A percentile compares a stretch with the other conserved stretches of the same genome.
Conservation (phyloP, 2,888 invertebrate genomes). For the Unio delphinus region DNA sequence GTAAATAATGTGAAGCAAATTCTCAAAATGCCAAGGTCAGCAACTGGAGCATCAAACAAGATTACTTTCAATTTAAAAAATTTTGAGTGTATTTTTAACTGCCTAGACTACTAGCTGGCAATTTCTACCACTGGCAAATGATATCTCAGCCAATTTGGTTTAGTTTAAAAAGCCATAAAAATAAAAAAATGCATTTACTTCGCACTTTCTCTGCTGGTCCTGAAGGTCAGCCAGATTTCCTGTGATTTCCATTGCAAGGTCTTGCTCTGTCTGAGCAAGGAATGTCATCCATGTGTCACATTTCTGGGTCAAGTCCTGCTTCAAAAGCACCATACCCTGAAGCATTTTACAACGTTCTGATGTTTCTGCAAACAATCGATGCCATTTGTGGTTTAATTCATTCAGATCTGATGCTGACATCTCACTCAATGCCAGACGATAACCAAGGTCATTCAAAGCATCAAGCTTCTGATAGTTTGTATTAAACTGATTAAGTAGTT, state of each 20-base stretch:
- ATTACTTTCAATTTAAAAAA: no score
- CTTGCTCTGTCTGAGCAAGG: conserved; percentile 64
- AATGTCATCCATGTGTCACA: conserved; percentile 68
- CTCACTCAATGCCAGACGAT: conserved; percentile 60
- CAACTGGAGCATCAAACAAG: no score
- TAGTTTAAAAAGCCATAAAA: background rate
- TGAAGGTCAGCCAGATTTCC: conserved; percentile 62
- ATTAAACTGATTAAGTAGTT: conserved; percentile 56
- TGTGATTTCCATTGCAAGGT: conserved; percentile 59
- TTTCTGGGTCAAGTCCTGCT: conserved; percentile 67
- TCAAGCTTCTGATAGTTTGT: conserved; percentile 56
- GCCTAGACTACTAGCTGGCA: no score
- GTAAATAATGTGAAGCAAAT: no score
- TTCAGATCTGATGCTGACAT: conserved; percentile 50
- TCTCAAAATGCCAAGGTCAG: no score
- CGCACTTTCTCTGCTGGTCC: conserved; percentile 62
- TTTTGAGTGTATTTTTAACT: no score
- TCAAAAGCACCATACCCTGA: conserved; percentile 58
- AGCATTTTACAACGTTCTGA: conserved; percentile 55
- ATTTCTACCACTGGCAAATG: no score
- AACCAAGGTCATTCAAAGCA: conserved; percentile 63
- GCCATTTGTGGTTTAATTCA: conserved; percentile 64
- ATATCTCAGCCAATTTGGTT: no score
- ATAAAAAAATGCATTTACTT: conserved; percentile 42
- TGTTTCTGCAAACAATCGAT: conserved; percentile 48